Percentiles rank a stretch among this genome's conserved stretches.
Conservation (phyloP, 1,140 invertebrate species). For the Aphis craccivora region DNA sequence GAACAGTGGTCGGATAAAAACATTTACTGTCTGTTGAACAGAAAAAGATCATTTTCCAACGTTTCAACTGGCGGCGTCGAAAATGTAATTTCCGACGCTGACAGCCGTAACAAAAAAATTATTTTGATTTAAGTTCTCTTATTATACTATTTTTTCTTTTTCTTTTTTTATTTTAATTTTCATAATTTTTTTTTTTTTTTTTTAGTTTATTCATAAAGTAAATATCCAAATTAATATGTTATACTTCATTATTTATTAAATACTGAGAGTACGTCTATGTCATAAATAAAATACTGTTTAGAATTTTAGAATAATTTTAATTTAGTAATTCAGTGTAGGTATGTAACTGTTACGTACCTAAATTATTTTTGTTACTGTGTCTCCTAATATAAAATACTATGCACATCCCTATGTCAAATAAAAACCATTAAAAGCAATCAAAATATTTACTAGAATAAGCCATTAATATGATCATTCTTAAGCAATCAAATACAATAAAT, state of each 20-base stretch:
- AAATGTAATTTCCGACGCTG: neutral
- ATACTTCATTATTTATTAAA: neutral
- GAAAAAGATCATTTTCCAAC: neutral
- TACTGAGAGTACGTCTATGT: neutral
- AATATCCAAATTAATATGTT: neutral
- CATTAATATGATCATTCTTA: neutral
- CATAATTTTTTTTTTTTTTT: neutral
- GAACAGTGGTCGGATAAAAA: neutral
- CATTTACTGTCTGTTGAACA: neutral
- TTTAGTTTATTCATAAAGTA: neutral
- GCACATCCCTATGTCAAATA: neutral
- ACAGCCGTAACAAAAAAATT: neutral
- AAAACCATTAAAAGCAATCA: neutral
- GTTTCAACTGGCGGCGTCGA: neutral
- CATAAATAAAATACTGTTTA: neutral
- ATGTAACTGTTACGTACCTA: neutral
- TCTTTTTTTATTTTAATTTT: too few species aligned
- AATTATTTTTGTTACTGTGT: neutral
- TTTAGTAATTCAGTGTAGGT: neutral
- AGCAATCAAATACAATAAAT: neutral
- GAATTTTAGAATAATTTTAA: neutral
- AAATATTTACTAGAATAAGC: neutral
- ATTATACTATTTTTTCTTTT: too few species aligned
- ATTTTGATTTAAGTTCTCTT: neutral
- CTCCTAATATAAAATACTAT: neutral